Conservation (phyloP, 2,888 invertebrate genomes). For the Catocala nupta region DNA sequence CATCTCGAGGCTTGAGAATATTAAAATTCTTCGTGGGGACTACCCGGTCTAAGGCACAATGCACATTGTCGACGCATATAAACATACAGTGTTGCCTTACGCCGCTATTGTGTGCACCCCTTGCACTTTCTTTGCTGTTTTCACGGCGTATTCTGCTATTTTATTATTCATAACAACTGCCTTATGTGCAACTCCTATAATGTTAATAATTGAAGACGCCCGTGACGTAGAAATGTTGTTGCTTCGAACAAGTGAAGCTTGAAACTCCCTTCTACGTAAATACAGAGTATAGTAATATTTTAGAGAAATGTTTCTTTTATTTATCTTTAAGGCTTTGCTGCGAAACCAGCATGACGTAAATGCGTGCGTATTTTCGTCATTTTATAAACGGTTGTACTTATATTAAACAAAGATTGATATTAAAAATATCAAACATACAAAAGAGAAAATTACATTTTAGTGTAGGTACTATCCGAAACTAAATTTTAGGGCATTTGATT, state of each 20-base stretch:
- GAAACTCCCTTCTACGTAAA: slow-evolving; percentile 50
- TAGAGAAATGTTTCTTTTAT: slow-evolving; percentile 14
- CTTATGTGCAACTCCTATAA: slow-evolving; percentile 75
- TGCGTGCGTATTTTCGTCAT: background rate
- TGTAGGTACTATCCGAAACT: too few relatives aligned
- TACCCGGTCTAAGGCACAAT: slow-evolving; percentile 72
- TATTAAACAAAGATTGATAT: too few relatives aligned
- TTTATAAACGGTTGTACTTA: too few relatives aligned
- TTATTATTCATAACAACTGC: slow-evolving; percentile 84
- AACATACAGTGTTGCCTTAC: slow-evolving; percentile 84
- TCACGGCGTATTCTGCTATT: slow-evolving; percentile 78
- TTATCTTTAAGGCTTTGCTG: slow-evolving; percentile 1
- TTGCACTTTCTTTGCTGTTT: slow-evolving; percentile 79
- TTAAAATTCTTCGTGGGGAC: slow-evolving; percentile 59
- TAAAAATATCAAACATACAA: too few relatives aligned
- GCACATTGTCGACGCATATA: slow-evolving; percentile 83
- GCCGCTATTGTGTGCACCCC: slow-evolving; percentile 81
- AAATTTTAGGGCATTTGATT: too few relatives aligned
- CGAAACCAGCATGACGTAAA: background rate
- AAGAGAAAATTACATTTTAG: too few relatives aligned
- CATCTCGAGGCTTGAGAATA: slow-evolving; percentile 63
- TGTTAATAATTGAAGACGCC: slow-evolving; percentile 83
- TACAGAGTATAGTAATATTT: slow-evolving; percentile 23
- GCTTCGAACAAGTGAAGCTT: slow-evolving; percentile 56
- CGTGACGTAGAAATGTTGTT: slow-evolving; percentile 65